A percentile compares a stretch with the other conserved stretches of the same genome.
Conservation (phyloP, 2,888 invertebrate species). For the Leucoptera coffeella region DNA sequence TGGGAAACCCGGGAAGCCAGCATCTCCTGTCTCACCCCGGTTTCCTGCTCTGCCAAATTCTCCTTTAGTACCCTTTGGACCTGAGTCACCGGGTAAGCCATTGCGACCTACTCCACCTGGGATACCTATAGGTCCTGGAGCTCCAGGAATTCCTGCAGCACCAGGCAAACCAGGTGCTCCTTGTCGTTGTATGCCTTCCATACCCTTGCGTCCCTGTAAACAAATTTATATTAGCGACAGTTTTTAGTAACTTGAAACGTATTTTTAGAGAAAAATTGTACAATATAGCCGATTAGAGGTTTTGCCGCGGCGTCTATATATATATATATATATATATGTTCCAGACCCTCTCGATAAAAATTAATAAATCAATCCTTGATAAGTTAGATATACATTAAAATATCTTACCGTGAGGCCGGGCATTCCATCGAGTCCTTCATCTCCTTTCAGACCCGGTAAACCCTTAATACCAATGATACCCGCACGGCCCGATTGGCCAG, state of each 20-base stretch:
- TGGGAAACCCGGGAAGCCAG: constrained; percentile 24
- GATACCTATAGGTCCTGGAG: constrained; percentile 2
- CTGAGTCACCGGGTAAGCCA: constrained; percentile 28
- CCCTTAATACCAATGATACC: constrained; percentile 41
- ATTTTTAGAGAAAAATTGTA: too few species aligned
- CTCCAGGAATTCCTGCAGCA: constrained; percentile 65
- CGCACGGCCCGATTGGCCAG: constrained; percentile 46
- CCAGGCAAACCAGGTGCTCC: constrained; percentile 67
- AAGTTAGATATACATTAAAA: too few species aligned
- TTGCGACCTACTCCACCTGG: constrained; percentile 17
- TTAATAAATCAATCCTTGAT: too few species aligned
- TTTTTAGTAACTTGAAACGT: too few species aligned
- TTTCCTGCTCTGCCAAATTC: constrained; percentile 34
- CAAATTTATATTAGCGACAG: constrained; percentile 6
- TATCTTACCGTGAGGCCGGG: constrained; percentile 48
- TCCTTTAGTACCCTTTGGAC: constrained; percentile 53
- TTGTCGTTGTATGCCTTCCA: constrained; percentile 28
- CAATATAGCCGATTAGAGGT: too few species aligned
- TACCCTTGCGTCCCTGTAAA: constrained; percentile 36
- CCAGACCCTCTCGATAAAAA: too few species aligned
- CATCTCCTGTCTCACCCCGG: constrained; percentile 25
- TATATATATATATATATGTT: too few species aligned
- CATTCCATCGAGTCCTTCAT: constrained; percentile 50
- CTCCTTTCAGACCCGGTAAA: constrained; percentile 42
- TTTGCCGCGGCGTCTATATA: too few species aligned